A percentile compares a stretch with the other conserved stretches of the same genome.
These are phyloP conservation scores for Morpho deidamia DNA, from an alignment of 2,888 invertebrate genomes.

Conservation along the genomic window DNA sequence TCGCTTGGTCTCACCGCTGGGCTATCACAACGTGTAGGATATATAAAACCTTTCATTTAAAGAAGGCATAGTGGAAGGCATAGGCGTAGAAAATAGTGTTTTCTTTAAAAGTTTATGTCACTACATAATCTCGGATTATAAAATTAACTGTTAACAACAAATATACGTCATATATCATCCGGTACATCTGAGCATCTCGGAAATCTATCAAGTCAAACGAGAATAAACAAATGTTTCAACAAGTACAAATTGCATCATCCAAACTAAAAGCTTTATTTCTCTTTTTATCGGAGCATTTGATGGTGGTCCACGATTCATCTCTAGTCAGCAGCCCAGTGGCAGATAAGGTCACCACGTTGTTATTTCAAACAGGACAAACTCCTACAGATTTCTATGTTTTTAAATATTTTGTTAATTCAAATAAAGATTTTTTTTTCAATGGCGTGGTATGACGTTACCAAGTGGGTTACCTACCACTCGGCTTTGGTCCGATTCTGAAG, in stretches of 20 bases:
- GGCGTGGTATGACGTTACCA: too few species aligned
- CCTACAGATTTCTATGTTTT: background rate
- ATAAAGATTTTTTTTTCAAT: too few species aligned
- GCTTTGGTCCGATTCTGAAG: too few species aligned
- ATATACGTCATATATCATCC: background rate
- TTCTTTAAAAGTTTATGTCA: too few species aligned
- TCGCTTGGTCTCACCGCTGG: too few species aligned
- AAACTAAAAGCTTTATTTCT: constrained; percentile 20
- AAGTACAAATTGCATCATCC: constrained; percentile 14
- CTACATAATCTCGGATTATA: too few species aligned
- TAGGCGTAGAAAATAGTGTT: too few species aligned
- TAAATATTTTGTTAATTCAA: too few species aligned
- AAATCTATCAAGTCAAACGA: constrained; percentile 3
- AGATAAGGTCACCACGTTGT: constrained; percentile 13
- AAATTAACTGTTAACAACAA: background rate
- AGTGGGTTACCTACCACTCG: too few species aligned
- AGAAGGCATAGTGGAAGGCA: too few species aligned
- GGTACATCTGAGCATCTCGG: background rate
- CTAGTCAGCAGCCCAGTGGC: constrained; percentile 12
- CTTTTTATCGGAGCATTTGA: constrained; percentile 18
- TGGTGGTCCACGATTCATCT: constrained; percentile 22
- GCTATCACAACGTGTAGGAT: too few species aligned
- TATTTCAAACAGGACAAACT: background rate
- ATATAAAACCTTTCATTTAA: too few species aligned
- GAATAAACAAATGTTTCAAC: constrained; percentile 23